phyloP scores from a whole-genome alignment of 2,113 vertebrate genomes.

The Irena cyanogastra region DNA sequence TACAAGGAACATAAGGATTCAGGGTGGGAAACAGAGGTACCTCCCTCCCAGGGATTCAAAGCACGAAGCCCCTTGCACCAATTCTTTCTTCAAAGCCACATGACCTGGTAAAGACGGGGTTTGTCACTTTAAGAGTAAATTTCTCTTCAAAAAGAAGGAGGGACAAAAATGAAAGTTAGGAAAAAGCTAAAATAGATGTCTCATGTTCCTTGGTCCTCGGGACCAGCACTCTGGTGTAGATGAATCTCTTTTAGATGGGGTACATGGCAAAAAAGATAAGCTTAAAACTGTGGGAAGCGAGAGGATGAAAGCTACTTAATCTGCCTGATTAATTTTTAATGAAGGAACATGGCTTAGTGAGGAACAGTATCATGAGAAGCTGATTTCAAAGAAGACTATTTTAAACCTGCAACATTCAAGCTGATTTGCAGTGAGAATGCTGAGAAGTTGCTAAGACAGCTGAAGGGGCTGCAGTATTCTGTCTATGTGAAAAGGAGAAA shows the following conservation, averaged over 20 bases:
- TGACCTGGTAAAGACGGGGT: neutral
- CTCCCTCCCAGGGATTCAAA: neutral
- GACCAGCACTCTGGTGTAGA: fast-evolving
- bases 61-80: fast-evolving
- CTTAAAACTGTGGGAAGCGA: neutral
- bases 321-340: neutral
- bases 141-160: neutral
- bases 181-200: neutral
- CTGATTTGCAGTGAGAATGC: neutral
- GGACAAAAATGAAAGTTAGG: neutral
- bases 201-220: fast-evolving
- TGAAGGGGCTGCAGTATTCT: fast-evolving
- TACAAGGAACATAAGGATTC: neutral
- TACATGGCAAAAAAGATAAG: neutral
- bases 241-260: neutral
- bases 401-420: neutral
- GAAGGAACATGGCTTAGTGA: neutral
- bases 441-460: neutral
- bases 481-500: neutral
- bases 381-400: neutral
- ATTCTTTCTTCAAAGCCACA: neutral
- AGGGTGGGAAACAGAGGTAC: neutral
- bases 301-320: neutral
- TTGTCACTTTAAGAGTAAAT: neutral
- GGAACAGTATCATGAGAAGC: neutral